Conservation (phyloP, 1,140 invertebrate genomes). For the Lepidurus packardi region DNA sequence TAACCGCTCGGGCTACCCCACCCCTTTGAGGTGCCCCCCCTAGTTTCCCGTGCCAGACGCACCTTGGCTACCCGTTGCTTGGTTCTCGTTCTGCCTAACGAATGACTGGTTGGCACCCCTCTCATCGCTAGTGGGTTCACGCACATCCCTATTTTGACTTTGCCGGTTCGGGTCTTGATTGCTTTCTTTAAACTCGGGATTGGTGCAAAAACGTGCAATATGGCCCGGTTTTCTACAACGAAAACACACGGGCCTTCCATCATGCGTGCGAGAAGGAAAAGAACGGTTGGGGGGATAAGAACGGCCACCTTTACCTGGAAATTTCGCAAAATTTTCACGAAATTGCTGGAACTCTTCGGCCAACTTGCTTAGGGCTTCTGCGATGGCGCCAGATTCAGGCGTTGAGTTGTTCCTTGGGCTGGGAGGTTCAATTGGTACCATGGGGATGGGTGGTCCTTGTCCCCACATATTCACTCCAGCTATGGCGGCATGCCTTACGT, state of each 20-base stretch:
- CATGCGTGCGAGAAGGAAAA: background rate
- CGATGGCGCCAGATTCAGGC: too few relatives aligned
- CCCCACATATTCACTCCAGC: background rate
- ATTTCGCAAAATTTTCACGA: background rate
- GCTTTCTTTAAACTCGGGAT: background rate
- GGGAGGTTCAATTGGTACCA: too few relatives aligned
- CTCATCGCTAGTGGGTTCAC: background rate
- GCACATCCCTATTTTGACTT: background rate
- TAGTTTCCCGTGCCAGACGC: background rate
- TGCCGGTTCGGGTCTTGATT: background rate
- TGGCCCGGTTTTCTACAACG: background rate
- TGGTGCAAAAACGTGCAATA: background rate
- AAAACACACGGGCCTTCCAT: background rate
- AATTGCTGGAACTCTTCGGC: background rate
- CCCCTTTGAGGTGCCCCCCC: background rate
- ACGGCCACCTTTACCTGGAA: background rate
- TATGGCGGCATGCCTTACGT: background rate
- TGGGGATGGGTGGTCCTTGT: background rate
- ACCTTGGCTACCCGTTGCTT: background rate
- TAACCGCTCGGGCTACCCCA: background rate
- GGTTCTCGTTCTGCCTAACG: background rate
- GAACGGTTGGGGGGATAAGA: too few relatives aligned
- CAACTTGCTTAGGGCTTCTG: background rate
- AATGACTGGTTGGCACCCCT: background rate
- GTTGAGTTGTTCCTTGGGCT: too few relatives aligned